Conservation (phyloP, 2,797 vertebrate species). For the Alauda arvensis region DNA sequence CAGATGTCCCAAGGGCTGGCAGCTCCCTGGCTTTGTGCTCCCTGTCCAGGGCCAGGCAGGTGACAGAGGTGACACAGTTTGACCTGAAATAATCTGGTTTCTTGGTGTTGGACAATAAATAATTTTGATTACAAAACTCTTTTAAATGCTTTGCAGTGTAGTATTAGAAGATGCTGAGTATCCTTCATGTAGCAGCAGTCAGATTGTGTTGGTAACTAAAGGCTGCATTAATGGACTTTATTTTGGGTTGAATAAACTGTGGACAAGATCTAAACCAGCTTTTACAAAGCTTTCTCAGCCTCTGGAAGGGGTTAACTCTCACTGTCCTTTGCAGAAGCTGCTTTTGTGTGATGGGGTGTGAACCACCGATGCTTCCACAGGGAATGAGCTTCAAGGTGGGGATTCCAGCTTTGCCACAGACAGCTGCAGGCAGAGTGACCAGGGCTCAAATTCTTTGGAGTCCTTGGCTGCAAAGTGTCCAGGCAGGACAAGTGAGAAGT, state of each 20-base stretch:
- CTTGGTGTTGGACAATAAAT: fast-evolving
- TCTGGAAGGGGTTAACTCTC: not conserved
- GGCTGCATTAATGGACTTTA: not conserved
- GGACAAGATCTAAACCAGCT: not conserved
- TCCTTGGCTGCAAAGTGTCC: not conserved
- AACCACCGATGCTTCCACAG: not conserved
- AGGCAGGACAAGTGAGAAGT: not conserved
- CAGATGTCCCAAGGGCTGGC: not conserved
- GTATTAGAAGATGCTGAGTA: not conserved
- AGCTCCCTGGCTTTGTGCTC: not conserved
- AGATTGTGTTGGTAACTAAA: not conserved
- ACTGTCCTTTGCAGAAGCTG: not conserved
- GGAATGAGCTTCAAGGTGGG: not conserved
- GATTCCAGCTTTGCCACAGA: not conserved
- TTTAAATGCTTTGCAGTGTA: not conserved
- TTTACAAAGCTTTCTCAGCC: not conserved
- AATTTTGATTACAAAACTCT: not conserved
- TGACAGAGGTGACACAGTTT: not conserved
- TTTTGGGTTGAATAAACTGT: not conserved
- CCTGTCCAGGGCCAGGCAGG: not conserved
- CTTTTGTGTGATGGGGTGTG: not conserved
- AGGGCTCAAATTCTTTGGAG: not conserved
- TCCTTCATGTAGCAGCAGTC: not conserved
- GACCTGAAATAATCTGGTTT: not conserved
- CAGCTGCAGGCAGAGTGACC: not conserved